These are phyloP conservation scores for Heterotis niloticus DNA, from an alignment of 2,113 vertebrate genomes.

Conservation along the genomic window DNA sequence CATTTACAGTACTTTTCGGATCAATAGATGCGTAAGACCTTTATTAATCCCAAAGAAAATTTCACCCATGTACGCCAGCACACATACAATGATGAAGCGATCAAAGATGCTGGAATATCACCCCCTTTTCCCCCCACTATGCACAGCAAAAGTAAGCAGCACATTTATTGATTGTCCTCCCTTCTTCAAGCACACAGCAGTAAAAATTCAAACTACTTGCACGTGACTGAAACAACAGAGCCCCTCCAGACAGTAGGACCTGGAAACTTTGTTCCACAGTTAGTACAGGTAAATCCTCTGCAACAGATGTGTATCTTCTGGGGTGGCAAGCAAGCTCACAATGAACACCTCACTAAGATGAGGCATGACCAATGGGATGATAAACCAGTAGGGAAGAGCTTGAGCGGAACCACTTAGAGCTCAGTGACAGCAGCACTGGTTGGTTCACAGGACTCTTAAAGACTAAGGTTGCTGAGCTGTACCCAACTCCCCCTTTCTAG, in stretches of 20 bases:
- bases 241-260: background rate
- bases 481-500: background rate
- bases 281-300: background rate
- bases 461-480: background rate
- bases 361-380: background rate
- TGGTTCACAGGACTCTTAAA: background rate
- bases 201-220: background rate
- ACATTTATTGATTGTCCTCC: background rate
- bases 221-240: background rate
- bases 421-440: background rate
- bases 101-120: background rate
- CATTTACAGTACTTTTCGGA: no score
- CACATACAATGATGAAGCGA: background rate
- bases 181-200: background rate
- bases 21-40: no score
- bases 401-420: constrained; percentile 2
- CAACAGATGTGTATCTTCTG: background rate
- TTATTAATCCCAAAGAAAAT: no score
- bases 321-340: constrained; percentile 7
- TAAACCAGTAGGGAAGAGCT: background rate
- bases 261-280: background rate
- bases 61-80: background rate
- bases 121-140: background rate
- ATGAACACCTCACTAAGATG: constrained; percentile 1
- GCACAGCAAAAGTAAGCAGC: background rate